These are phyloP conservation scores for Thelaira solivaga DNA, from an alignment of 2,888 invertebrate species.

Conservation along the genomic window DNA sequence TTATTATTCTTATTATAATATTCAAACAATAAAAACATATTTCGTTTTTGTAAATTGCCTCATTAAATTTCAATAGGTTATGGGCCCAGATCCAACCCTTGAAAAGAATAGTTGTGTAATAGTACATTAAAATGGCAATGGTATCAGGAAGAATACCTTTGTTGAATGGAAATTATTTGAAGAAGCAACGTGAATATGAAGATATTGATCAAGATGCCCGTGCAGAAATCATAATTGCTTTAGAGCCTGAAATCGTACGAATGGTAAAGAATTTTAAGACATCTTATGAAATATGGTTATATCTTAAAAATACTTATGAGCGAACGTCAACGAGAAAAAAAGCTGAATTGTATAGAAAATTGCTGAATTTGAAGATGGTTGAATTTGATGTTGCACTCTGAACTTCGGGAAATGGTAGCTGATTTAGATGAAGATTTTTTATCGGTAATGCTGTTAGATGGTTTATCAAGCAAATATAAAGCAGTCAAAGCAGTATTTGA, in stretches of 20 bases:
- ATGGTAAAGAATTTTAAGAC: not conserved
- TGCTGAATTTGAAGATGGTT: not conserved
- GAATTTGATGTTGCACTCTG: not conserved
- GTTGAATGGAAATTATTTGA: not conserved
- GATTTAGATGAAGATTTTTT: too few relatives aligned
- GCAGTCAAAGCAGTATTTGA: too few relatives aligned
- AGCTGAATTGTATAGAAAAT: not conserved
- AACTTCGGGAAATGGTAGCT: too few relatives aligned
- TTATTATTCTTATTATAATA: too few relatives aligned
- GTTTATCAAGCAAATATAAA: too few relatives aligned
- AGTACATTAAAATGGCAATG: not conserved
- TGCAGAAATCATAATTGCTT: not conserved
- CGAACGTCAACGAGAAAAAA: not conserved
- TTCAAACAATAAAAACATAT: too few relatives aligned
- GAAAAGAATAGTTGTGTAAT: not conserved
- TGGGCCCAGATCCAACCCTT: not conserved
- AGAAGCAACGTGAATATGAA: not conserved
- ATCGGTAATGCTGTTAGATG: too few relatives aligned
- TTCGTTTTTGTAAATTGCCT: too few relatives aligned
- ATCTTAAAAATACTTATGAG: not conserved
- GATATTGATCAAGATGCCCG: not conserved
- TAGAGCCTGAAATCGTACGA: not conserved
- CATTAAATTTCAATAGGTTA: not conserved
- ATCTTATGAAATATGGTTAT: not conserved
- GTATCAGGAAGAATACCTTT: not conserved